Conservation (phyloP, 2,888 invertebrate genomes). For the Drosophila kanekoi region DNA sequence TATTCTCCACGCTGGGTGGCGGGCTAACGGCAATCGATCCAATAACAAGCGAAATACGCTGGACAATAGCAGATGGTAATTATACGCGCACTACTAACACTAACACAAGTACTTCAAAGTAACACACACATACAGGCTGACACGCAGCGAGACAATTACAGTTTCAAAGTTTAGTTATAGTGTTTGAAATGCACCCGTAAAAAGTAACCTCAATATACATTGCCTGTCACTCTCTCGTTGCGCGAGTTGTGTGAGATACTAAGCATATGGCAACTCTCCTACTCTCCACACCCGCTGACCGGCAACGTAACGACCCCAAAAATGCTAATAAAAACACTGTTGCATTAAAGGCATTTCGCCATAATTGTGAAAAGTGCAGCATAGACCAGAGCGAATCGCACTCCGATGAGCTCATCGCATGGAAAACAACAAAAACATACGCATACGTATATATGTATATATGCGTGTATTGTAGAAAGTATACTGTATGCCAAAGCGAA, state of each 20-base stretch:
- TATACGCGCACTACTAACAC: slow-evolving; percentile 44
- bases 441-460: slow-evolving; percentile 1
- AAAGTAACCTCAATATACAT: slow-evolving; percentile 50
- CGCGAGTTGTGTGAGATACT: slow-evolving; percentile 38
- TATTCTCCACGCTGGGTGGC: slow-evolving; percentile 97
- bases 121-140: slow-evolving; percentile 7
- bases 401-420: slow-evolving; percentile 54
- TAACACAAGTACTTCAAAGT: slow-evolving; percentile 4
- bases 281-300: slow-evolving; percentile 9
- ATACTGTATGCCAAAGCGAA: not conserved
- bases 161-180: slow-evolving; percentile 16
- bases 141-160: slow-evolving; percentile 10
- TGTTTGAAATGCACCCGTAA: slow-evolving; percentile 40
- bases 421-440: slow-evolving; percentile 13
- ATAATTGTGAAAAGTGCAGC: slow-evolving; percentile 51
- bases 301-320: slow-evolving; percentile 21
- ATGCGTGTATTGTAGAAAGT: slow-evolving; percentile 3
- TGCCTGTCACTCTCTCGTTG: slow-evolving; percentile 26
- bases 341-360: slow-evolving; percentile 51
- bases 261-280: slow-evolving; percentile 49
- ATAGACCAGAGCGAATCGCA: slow-evolving; percentile 38
- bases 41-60: slow-evolving; percentile 92
- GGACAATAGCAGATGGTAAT: slow-evolving; percentile 96
- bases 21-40: slow-evolving; percentile 96
- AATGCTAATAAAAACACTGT: slow-evolving; percentile 37